Evolutionary conservation across 2,113 vertebrate species (phyloP), one percentile per base, ranked within the genome.

Genomic region (Uria lomvia): DNA sequence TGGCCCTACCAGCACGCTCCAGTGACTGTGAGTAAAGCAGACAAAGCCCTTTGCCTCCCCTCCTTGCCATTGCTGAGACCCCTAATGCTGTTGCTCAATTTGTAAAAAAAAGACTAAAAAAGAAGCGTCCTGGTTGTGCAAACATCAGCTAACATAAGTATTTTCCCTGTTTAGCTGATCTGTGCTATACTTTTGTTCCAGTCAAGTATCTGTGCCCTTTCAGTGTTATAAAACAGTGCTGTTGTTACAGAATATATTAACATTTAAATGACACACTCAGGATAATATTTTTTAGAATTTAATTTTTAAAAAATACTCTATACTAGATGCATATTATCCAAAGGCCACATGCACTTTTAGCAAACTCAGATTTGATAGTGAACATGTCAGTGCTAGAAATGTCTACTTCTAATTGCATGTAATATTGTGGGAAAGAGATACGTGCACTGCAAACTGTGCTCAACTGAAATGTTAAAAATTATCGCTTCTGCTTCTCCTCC

Each of bases 401-500:
- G 53, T 83, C 56, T 86, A 30, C 27, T 45, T 95, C 90, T 96
- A 96, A 94, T 59, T 96, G 83, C 62, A 85, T 30, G 65, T 24
- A 85, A 92, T 92, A 53, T 18, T 87, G 59, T 32, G 84, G 34
- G 34, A 66, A 87, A 77, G 62, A 83, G n/a, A 58, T 38, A 45
- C 1, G 47, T 88, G 66, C 90, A 80, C 83, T 55, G 67, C 17
- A 83, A 97, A 96, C 58, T 95, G 4, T 55, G 79, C 84, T 95
- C 84, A 96, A 81, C 72, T 85, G 81, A 95, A 96, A 95, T 8
- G 6, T 79, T 94, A 49, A 77, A 92, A 87, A 96, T 78, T 49
- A 97, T 94, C 71, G 76, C 45, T 94, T 96, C 92, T 94, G 77
- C 66, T 76, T 92, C 93, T 83, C 66, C 89, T 97, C 29, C 83